phyloP scores from a whole-genome alignment of 2,113 vertebrate genomes.

The Brachypteracias leptosomus region DNA sequence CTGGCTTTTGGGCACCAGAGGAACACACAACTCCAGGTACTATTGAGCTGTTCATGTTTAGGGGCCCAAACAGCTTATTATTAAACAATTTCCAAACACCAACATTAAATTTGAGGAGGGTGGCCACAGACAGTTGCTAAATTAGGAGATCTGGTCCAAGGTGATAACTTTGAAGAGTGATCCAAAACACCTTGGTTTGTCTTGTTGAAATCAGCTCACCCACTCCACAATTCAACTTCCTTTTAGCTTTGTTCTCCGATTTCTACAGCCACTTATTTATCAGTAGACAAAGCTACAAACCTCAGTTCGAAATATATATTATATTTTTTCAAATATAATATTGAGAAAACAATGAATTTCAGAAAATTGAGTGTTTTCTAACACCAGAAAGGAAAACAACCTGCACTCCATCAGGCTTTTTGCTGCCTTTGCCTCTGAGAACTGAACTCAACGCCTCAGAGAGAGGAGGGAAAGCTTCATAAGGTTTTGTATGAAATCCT shows the following conservation, averaged over 20 bases:
- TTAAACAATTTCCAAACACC: neutral
- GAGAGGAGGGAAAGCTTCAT: neutral
- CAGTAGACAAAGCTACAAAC: neutral
- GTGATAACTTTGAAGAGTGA: neutral
- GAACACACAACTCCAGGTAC: neutral
- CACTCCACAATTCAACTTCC: neutral
- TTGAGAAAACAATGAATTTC: slow-evolving; percentile 4
- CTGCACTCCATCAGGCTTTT: neutral
- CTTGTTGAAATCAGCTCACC: neutral
- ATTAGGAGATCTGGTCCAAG: neutral
- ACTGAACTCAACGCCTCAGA: neutral
- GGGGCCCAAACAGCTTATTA: neutral
- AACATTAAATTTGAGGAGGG: neutral
- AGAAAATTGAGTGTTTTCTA: neutral
- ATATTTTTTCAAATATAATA: too few relatives aligned
- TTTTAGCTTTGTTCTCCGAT: neutral
- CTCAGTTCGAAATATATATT: too few relatives aligned
- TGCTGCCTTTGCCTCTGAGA: slow-evolving; percentile 7
- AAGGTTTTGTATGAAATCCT: slow-evolving; percentile 13
- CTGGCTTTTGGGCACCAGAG: neutral
- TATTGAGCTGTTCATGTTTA: neutral
- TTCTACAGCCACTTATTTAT: neutral
- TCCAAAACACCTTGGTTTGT: neutral
- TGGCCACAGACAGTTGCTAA: neutral
- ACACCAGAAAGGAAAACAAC: neutral